Conservation (phyloP, 2,113 vertebrate genomes). For the Albula goreensis region DNA sequence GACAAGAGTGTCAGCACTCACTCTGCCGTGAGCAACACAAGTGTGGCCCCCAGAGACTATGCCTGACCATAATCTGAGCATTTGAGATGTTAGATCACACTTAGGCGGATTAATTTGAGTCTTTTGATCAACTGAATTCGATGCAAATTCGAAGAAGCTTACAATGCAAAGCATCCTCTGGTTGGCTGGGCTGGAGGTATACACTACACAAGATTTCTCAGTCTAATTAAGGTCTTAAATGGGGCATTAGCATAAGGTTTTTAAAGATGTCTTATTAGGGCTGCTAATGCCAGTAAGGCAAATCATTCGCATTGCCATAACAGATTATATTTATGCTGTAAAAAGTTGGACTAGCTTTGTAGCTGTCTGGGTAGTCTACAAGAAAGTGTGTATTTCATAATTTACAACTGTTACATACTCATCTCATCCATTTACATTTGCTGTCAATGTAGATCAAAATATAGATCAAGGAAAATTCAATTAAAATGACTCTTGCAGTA, state of each 20-base stretch:
- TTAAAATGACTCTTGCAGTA: background rate
- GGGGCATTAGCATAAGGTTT: conserved; percentile 45
- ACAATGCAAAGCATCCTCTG: conserved; percentile 49
- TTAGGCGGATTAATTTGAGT: conserved; percentile 40
- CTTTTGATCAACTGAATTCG: conserved; percentile 47
- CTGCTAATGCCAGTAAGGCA: conserved; percentile 20
- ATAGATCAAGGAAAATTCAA: background rate
- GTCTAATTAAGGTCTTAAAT: conserved; percentile 58
- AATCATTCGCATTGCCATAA: background rate
- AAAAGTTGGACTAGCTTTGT: background rate
- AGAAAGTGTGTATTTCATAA: background rate
- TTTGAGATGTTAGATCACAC: conserved; percentile 17
- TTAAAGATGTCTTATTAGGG: conserved; percentile 43
- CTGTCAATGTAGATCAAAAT: too few relatives aligned
- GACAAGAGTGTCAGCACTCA: background rate
- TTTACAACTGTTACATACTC: background rate
- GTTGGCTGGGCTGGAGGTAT: conserved; percentile 15
- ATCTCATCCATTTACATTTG: background rate
- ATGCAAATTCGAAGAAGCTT: conserved; percentile 46
- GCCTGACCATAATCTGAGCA: background rate
- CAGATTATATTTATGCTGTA: background rate
- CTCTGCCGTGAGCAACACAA: background rate
- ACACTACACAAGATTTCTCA: conserved; percentile 49
- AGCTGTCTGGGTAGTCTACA: too few relatives aligned
- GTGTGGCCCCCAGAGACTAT: background rate